phyloP scores from a whole-genome alignment of 2,797 vertebrate genomes.

The Sandelia bainsii region DNA sequence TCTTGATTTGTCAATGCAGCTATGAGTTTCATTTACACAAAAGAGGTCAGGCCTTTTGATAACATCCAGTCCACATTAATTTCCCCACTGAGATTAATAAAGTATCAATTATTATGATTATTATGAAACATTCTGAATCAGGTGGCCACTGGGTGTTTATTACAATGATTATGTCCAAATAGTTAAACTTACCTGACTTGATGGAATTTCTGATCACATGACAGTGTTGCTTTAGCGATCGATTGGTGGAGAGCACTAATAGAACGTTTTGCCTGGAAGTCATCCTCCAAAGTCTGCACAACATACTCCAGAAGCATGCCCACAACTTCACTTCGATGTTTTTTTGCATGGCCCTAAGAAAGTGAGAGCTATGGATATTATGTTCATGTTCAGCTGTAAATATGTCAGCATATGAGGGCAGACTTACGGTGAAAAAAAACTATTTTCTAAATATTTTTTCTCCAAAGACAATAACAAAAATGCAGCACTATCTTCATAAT shows the following conservation, averaged over 20 bases:
- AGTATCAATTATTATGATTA: no score
- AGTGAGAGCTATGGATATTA: background rate
- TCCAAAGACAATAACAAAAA: background rate
- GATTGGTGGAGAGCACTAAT: conserved; percentile 81
- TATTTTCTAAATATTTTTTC: no score
- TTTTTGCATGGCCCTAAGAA: conserved; percentile 69
- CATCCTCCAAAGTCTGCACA: conserved; percentile 93
- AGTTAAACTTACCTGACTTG: conserved; percentile 87
- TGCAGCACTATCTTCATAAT: background rate
- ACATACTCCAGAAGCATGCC: conserved; percentile 91
- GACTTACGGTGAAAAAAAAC: background rate
- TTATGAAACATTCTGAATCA: no score
- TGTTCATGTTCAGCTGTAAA: background rate
- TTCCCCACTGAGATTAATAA: no score
- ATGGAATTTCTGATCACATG: conserved; percentile 86
- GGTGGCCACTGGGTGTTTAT: no score
- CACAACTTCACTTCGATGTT: conserved; percentile 69
- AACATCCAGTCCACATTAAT: no score
- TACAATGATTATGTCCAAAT: background rate
- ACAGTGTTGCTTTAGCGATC: conserved; percentile 88
- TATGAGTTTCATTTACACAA: no score
- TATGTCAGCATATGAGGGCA: background rate
- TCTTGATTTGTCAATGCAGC: no score
- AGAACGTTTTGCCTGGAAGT: conserved; percentile 86
- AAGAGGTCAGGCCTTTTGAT: no score